Conservation (phyloP, 2,797 vertebrate species). For the Balearica regulorum region DNA sequence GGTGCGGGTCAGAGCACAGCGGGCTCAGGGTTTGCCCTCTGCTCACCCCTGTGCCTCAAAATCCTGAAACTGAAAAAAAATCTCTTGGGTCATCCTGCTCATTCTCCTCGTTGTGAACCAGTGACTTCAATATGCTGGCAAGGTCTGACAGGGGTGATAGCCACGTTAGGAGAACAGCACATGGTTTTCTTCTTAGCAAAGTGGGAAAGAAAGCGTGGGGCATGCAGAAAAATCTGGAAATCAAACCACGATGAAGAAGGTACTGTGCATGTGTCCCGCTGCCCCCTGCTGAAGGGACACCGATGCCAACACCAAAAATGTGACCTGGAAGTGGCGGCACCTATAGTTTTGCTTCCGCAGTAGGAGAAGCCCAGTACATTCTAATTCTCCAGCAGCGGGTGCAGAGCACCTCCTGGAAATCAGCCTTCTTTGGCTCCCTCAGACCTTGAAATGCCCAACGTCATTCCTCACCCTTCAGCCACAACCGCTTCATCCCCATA, state of each 20-base stretch:
- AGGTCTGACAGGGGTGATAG: neutral
- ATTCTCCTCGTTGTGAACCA: neutral
- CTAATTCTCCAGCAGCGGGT: neutral
- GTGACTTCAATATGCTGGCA: no score
- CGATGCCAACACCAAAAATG: neutral
- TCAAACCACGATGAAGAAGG: neutral
- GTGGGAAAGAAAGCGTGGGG: neutral
- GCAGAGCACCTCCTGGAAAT: neutral
- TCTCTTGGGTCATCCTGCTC: rapidly evolving
- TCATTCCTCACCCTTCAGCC: neutral
- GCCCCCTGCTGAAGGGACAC: neutral
- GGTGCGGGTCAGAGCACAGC: rapidly evolving
- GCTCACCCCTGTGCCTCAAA: neutral
- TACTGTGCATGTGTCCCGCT: neutral
- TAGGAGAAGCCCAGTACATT: neutral
- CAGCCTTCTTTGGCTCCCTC: neutral
- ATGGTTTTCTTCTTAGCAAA: neutral
- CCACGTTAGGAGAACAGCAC: neutral
- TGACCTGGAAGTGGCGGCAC: neutral
- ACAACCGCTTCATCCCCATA: neutral
- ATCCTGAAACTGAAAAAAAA: neutral
- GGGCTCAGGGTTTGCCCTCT: neutral
- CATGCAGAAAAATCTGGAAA: neutral
- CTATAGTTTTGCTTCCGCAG: neutral
- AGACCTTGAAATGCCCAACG: neutral